Percentiles rank a stretch among this genome's conserved stretches.
Conservation (phyloP, 37 sponge, comb jelly and placozoan genomes). For the Ianthella basta region DNA sequence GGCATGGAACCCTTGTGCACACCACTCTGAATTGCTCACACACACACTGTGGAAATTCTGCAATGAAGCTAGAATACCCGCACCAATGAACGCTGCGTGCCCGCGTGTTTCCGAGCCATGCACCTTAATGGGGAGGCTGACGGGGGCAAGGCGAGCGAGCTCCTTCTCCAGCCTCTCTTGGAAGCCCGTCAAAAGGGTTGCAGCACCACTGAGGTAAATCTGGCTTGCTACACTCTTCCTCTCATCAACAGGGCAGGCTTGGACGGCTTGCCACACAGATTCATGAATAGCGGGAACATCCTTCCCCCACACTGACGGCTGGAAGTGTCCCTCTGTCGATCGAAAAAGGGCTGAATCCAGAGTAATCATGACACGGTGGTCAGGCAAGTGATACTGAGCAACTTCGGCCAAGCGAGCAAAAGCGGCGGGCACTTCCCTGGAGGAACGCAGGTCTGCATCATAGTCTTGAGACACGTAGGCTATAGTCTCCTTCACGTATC, state of each 20-base stretch:
- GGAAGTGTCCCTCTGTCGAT: constrained; percentile 75
- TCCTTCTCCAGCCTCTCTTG: constrained; percentile 77
- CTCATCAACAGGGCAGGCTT: constrained; percentile 78
- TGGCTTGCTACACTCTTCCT: constrained; percentile 52
- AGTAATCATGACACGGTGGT: constrained; percentile 61
- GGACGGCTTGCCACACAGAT: constrained; percentile 70
- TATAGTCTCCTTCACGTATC: constrained; percentile 74
- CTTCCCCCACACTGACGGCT: constrained; percentile 68
- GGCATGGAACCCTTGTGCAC: neutral
- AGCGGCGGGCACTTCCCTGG: constrained; percentile 25
- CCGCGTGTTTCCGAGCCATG: constrained; percentile 62
- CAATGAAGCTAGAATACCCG: constrained; percentile 67
- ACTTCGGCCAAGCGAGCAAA: constrained; percentile 64
- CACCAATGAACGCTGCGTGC: constrained; percentile 83
- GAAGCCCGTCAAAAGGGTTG: constrained; percentile 57
- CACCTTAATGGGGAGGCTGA: constrained; percentile 50
- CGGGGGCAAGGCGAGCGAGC: constrained; percentile 35
- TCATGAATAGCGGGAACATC: constrained; percentile 72
- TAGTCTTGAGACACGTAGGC: constrained; percentile 68
- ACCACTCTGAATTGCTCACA: constrained; percentile 32
- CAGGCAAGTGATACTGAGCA: constrained; percentile 71
- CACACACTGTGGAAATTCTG: constrained; percentile 55
- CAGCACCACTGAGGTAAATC: constrained; percentile 76
- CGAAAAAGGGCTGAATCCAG: constrained; percentile 59
- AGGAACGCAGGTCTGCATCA: constrained; percentile 35